Base-by-base conservation (phyloP, 2,113 vertebrate species). In the Lasiurus borealis region DNA sequence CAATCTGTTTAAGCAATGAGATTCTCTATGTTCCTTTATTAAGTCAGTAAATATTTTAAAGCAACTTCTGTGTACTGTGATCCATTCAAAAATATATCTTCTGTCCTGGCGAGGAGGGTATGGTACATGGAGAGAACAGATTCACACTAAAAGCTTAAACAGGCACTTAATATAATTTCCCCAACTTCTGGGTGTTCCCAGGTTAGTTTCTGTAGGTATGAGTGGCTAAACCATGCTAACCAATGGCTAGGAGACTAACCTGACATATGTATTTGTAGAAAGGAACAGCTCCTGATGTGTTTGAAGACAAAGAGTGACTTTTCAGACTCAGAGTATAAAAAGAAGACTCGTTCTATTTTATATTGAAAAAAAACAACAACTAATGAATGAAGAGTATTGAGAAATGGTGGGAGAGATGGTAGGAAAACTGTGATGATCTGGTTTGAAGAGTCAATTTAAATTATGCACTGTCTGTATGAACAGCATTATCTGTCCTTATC, bases 401-500 rank as follows among this genome's bases (percentile, higher is more conserved):
- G 62, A 92, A 95, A 87, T 95, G 34, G 18, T 84, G 23, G 40
- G 34, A 88, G 73, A 91, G 57, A 85, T 71, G 23, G 29, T 34
- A 72, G 25, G 66, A 50, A 19, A 48, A 31, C 13, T 62, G 16
- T 8, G 59, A 81, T 21, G 59, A 89, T 94, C 11, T 68, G 46
- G 31, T 64, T 69, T 75, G 40, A 92, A 89, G 57, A 78, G 54
- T 92, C 94, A 57, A 34, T 93, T 92, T 73, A 84, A 95, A 88
- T 90, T 62, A 69, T 64, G 8, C 10, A 15, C 68, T 18, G 3
- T 89, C 25, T 27, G 27, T 34, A 23, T 87, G 94, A 85, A 82
- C 5, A 95, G 40, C 15, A 46, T 92, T 92, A 88, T 82, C 72
- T 94, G 71, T 48, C 23, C 12, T 34, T 83, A 69, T 48, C 62